Evolutionary conservation across 2,113 vertebrate genomes (phyloP).

Genomic region (Lagopus muta): DNA sequence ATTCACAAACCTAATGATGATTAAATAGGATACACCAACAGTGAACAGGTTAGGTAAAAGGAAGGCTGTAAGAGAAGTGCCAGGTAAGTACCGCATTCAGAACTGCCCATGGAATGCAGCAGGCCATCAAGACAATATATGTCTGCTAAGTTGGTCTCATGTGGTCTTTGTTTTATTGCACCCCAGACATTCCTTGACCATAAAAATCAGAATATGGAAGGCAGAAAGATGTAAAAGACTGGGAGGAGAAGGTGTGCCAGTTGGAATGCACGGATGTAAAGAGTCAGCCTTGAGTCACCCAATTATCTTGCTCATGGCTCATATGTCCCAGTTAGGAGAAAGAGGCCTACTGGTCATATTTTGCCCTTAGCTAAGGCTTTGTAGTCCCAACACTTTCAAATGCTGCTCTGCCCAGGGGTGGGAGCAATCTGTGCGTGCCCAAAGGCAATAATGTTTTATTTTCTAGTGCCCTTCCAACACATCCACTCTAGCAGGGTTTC

Average conservation of each 20-base stretch:
- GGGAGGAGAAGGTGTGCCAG: background rate
- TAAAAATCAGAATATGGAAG: background rate
- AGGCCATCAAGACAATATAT: background rate
- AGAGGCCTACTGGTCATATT: background rate
- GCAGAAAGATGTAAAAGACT: background rate
- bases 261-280: background rate
- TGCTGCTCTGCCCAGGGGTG: background rate
- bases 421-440: background rate
- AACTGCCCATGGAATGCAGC: background rate
- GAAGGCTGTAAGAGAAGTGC: background rate
- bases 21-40: background rate
- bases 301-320: background rate
- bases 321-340: background rate
- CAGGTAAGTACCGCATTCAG: background rate
- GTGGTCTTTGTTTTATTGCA: background rate
- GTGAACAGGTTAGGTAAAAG: background rate
- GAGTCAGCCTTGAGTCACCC: background rate
- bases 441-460: background rate
- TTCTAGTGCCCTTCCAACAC: background rate
- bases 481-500: background rate
- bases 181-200: background rate
- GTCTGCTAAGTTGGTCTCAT: background rate
- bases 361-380: background rate
- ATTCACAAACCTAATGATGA: constrained; percentile 86
- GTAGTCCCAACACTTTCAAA: background rate